Percentiles rank a stretch among this genome's conserved stretches.
These are phyloP conservation scores for Phymastichus coffea DNA, from an alignment of 1,140 invertebrate species.

Conservation along the genomic window DNA sequence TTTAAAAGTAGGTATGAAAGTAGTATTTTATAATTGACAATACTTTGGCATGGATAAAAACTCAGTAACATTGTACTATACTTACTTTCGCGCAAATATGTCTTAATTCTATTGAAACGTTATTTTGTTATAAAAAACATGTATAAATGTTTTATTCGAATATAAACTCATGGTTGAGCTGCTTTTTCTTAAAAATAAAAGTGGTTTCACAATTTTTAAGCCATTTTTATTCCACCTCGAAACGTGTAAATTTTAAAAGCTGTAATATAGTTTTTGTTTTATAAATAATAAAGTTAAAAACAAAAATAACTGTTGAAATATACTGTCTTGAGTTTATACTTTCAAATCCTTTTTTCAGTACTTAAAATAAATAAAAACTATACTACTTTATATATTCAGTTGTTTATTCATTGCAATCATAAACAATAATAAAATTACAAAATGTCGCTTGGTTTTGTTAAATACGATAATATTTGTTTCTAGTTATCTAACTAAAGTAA, in stretches of 20 bases:
- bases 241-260: background rate
- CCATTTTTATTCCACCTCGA: background rate
- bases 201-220: no score
- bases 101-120: constrained; percentile 8
- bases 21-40: background rate
- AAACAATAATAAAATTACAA: no score
- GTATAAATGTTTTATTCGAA: no score
- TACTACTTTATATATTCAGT: no score
- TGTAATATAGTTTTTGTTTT: background rate
- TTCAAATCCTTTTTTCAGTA: no score
- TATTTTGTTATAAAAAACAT: constrained; percentile 9
- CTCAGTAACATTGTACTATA: background rate
- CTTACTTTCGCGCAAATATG: background rate
- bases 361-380: background rate
- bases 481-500: no score
- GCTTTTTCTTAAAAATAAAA: no score
- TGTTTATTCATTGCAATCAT: no score
- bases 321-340: background rate
- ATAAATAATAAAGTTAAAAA: background rate
- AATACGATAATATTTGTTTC: no score
- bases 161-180: no score
- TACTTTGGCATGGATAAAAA: background rate
- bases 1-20: background rate
- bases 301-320: no score
- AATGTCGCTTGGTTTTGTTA: no score